phyloP scores from a whole-genome alignment of 2,888 invertebrate species.

The Suillia variegata region DNA sequence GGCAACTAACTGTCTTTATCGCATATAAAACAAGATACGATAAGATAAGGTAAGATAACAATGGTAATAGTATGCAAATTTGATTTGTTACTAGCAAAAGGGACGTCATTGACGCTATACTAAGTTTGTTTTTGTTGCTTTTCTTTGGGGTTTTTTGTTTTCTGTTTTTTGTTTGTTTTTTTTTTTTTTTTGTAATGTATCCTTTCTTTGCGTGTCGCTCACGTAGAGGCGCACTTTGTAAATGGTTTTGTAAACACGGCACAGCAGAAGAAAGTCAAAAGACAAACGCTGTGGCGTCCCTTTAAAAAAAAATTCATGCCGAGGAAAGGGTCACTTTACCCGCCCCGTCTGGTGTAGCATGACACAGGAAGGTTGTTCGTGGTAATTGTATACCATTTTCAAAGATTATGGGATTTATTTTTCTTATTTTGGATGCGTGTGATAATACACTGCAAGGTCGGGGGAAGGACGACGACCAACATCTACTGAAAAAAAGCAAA shows the following conservation, averaged over 20 bases:
- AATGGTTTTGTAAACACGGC: conserved; percentile 54
- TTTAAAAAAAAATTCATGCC: conserved; percentile 10
- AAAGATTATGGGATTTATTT: conserved; percentile 58
- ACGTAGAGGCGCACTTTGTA: conserved; percentile 44
- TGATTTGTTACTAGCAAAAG: conserved; percentile 48
- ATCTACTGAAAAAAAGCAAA: neutral
- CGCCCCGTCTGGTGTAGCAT: conserved; percentile 33
- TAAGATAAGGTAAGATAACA: no score
- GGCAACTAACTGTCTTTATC: neutral
- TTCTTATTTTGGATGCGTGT: conserved; percentile 26
- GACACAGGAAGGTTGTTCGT: conserved; percentile 34
- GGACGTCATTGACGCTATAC: conserved; percentile 26
- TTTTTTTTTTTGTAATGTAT: conserved; percentile 19
- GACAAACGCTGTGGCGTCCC: conserved; percentile 16
- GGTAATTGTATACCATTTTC: conserved; percentile 58
- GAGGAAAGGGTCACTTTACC: conserved; percentile 52
- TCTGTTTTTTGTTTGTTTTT: no score
- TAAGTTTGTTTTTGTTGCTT: conserved; percentile 1
- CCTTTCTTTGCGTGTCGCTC: conserved; percentile 15
- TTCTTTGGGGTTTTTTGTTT: no score
- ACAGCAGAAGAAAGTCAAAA: conserved; percentile 18
- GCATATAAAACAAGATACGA: neutral
- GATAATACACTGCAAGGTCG: neutral
- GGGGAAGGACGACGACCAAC: conserved; percentile 11
- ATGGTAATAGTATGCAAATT: conserved; percentile 58